Evolutionary conservation across 2,888 invertebrate species (phyloP).

Genomic region (Blera fallax): DNA sequence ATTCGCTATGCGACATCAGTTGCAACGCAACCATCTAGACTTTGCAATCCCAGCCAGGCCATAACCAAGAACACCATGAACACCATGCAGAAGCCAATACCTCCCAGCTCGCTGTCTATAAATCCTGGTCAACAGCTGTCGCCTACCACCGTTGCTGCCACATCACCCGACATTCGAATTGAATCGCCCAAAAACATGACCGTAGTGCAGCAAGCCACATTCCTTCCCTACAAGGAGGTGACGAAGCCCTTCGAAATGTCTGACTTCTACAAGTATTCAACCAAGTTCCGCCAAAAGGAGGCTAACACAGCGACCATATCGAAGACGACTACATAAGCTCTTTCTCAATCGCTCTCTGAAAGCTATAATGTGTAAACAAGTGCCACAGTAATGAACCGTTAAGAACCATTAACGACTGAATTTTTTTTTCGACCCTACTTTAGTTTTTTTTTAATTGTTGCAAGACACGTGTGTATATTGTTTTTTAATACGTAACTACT

Average conservation of each 20-base stretch:
- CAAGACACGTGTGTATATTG: background rate
- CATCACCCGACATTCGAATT: slow-evolving; percentile 83
- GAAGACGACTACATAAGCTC: slow-evolving; percentile 25
- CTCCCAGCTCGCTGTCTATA: slow-evolving; percentile 6
- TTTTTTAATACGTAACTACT: background rate
- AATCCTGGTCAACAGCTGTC: slow-evolving; percentile 48
- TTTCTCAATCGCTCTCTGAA: background rate
- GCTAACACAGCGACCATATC: slow-evolving; percentile 63
- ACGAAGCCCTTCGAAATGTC: slow-evolving; percentile 99
- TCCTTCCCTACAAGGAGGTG: slow-evolving; percentile 95
- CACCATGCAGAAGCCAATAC: slow-evolving; percentile 3
- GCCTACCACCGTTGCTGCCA: slow-evolving; percentile 65
- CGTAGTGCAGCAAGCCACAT: slow-evolving; percentile 93
- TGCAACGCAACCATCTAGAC: slow-evolving; percentile 26
- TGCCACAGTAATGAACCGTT: slow-evolving; percentile 28
- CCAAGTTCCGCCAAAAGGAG: slow-evolving; percentile 90
- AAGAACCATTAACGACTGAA: slow-evolving; percentile 6
- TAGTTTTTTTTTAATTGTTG: background rate
- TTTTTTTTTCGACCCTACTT: background rate
- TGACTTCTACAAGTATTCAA: slow-evolving; percentile 98
- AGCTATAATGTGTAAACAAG: background rate
- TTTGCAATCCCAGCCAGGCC: slow-evolving; percentile 32
- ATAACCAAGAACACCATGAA: slow-evolving; percentile 11
- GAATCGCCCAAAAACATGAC: slow-evolving; percentile 93
- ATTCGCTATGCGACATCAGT: slow-evolving; percentile 35